These are phyloP conservation scores for Psephotus haematonotus DNA, from an alignment of 2,113 vertebrate genomes.

Conservation along the genomic window DNA sequence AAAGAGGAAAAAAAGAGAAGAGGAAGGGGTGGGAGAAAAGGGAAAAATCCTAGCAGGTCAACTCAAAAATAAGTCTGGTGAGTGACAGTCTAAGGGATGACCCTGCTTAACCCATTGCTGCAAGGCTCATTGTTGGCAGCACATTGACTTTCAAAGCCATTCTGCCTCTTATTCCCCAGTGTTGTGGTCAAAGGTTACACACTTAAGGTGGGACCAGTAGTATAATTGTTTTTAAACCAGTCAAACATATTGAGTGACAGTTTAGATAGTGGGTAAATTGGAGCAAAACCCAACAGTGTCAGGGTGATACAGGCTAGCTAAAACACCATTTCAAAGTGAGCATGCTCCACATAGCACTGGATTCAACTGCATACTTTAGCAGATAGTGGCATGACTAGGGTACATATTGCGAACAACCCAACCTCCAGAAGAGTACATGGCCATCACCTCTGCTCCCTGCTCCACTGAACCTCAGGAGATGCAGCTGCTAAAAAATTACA, in stretches of 20 bases:
- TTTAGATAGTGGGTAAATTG: background rate
- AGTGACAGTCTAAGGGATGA: constrained; percentile 60
- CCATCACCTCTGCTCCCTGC: background rate
- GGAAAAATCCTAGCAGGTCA: constrained; percentile 62
- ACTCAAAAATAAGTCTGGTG: constrained; percentile 45
- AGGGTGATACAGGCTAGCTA: constrained; percentile 32
- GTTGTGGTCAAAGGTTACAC: constrained; percentile 28
- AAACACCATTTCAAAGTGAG: constrained; percentile 13
- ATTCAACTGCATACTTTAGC: fast-evolving
- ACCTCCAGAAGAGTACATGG: background rate
- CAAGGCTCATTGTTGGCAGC: constrained; percentile 46
- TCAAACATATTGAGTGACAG: background rate
- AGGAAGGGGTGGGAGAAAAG: constrained; percentile 36
- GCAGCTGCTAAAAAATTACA: background rate
- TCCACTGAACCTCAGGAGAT: background rate
- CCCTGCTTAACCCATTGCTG: constrained; percentile 55
- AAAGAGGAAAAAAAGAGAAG: constrained; percentile 51
- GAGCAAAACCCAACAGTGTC: background rate
- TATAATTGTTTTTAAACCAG: constrained; percentile 44
- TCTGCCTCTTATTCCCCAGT: constrained; percentile 20
- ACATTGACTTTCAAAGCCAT: constrained; percentile 34
- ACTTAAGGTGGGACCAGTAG: background rate
- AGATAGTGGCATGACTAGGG: background rate
- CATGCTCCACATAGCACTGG: fast-evolving
- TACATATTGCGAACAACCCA: background rate